Evolutionary conservation across 92 coral and sea anemone species (phyloP).

Genomic region (Phymanthus crucifer): DNA sequence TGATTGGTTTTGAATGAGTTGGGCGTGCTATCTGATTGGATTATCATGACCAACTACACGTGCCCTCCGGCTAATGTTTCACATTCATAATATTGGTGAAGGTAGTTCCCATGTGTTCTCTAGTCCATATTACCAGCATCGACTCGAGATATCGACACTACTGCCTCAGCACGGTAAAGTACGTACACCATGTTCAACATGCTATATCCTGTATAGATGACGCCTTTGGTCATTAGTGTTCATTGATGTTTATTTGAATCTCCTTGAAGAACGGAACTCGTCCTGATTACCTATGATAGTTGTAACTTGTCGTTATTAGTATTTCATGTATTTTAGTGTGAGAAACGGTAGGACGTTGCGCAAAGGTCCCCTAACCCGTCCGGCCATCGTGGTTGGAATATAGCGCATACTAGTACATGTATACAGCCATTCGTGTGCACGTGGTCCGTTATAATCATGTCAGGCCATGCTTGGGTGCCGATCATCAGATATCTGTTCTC

Average conservation of each 20-base stretch:
- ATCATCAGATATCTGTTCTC: too few relatives aligned
- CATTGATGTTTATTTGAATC: background rate
- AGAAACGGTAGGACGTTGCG: background rate
- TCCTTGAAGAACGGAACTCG: background rate
- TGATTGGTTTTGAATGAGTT: background rate
- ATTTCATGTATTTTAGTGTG: background rate
- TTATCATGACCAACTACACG: background rate
- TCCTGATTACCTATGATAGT: background rate
- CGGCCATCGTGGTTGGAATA: background rate
- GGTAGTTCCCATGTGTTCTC: too few relatives aligned
- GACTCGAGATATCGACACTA: background rate
- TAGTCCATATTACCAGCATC: background rate
- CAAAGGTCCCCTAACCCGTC: background rate
- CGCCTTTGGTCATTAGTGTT: background rate
- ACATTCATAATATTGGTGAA: background rate
- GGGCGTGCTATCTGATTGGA: background rate
- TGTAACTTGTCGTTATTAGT: too few relatives aligned
- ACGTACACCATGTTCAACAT: too few relatives aligned
- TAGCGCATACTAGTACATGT: background rate
- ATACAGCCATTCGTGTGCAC: background rate
- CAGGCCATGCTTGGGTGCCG: too few relatives aligned
- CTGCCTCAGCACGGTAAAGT: background rate
- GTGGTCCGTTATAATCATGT: background rate
- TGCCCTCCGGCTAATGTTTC: slow-evolving; percentile 11
- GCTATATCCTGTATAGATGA: background rate